A percentile compares a stretch with the other conserved stretches of the same genome.
Conservation (phyloP, 2,888 invertebrate genomes). For the Gortyna flavago region DNA sequence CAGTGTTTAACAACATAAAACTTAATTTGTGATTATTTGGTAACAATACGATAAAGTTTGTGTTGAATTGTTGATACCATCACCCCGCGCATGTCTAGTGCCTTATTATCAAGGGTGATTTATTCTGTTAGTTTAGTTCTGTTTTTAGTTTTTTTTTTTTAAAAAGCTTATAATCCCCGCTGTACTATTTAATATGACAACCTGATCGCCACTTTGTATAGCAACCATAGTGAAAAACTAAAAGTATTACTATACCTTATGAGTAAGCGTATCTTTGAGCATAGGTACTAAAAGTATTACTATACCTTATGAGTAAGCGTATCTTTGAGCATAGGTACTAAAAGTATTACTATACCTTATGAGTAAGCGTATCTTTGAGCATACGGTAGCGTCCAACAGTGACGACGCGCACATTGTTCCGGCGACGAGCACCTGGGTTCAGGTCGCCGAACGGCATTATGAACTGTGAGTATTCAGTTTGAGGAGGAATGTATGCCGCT, state of each 20-base stretch:
- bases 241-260: constrained; percentile 1
- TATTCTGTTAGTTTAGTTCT: no score
- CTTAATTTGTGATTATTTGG: no score
- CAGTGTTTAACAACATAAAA: no score
- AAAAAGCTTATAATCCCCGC: no score
- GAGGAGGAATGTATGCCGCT: background rate
- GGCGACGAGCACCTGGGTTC: constrained; percentile 17
- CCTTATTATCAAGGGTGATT: no score
- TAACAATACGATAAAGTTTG: no score
- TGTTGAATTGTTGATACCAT: no score
- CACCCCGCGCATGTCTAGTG: no score
- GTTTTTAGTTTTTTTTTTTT: no score
- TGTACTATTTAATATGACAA: background rate
- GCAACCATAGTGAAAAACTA: no score
- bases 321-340: no score
- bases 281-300: background rate
- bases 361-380: background rate
- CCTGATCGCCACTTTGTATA: no score
- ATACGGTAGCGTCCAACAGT: constrained; percentile 13
- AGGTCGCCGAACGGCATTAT: constrained; percentile 23
- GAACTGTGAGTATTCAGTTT: background rate
- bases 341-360: background rate
- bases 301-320: background rate
- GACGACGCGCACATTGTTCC: background rate
- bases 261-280: background rate